A percentile compares a stretch with the other conserved stretches of the same genome.
Conservation (phyloP, 2,888 invertebrate genomes). For the Eumerus sabulonum region DNA sequence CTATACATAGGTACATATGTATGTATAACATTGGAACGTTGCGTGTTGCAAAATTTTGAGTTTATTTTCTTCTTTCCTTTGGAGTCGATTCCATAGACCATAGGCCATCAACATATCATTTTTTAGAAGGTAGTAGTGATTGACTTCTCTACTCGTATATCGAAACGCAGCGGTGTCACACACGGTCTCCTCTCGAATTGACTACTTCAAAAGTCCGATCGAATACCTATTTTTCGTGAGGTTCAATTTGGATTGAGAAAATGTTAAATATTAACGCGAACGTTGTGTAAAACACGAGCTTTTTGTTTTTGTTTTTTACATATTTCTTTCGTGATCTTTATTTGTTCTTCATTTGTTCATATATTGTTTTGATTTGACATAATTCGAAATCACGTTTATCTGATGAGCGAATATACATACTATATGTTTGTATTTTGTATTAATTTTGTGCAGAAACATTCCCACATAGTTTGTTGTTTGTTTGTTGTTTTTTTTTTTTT, state of each 20-base stretch:
- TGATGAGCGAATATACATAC: constrained; percentile 50
- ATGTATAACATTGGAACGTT: constrained; percentile 13
- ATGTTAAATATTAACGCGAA: background rate
- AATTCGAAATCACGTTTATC: constrained; percentile 54
- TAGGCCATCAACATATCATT: constrained; percentile 44
- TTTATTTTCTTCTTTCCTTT: constrained; percentile 35
- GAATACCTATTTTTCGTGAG: constrained; percentile 27
- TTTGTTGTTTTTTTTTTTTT: constrained; percentile 8
- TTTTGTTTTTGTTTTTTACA: constrained; percentile 19
- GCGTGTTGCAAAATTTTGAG: constrained; percentile 65
- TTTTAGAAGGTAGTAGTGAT: constrained; percentile 59
- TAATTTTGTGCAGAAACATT: constrained; percentile 68
- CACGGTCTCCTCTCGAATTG: constrained; percentile 43
- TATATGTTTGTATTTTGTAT: constrained; percentile 54
- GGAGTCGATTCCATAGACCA: constrained; percentile 43
- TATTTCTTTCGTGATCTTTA: too few relatives aligned
- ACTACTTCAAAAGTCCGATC: constrained; percentile 8
- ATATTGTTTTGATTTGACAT: constrained; percentile 29
- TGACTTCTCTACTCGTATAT: constrained; percentile 47
- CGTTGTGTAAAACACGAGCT: constrained; percentile 47
- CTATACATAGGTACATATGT: too few relatives aligned
- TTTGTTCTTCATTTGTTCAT: constrained; percentile 3
- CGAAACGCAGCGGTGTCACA: constrained; percentile 60
- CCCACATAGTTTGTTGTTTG: constrained; percentile 67
- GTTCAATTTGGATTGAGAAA: background rate